Evolutionary conservation across 2,797 vertebrate species (phyloP).

Genomic region (Petrocephalus schoutedeni): DNA sequence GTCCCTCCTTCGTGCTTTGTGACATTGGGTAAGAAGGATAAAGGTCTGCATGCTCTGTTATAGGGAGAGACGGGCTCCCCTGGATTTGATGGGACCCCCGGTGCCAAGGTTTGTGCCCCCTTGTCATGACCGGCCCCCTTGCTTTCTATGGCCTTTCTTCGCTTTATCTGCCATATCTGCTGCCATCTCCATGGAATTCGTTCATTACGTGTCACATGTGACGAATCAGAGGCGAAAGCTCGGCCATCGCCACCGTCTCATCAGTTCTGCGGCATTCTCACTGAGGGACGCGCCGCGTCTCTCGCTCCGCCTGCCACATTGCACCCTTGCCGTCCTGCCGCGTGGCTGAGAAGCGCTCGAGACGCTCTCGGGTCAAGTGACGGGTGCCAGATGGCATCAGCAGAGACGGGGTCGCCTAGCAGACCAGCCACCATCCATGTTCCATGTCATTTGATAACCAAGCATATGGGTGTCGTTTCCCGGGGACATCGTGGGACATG

Average conservation of each 20-base stretch:
- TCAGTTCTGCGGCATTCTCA: not conserved
- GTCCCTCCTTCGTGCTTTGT: slow-evolving; percentile 34
- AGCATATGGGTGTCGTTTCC: not conserved
- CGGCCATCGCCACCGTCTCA: not conserved
- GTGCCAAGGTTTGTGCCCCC: slow-evolving; percentile 76
- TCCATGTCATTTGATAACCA: not conserved
- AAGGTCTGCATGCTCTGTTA: slow-evolving; percentile 53
- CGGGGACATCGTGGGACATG: not conserved
- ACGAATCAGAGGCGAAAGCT: not conserved
- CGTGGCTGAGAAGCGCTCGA: not conserved
- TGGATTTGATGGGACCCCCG: slow-evolving; percentile 78
- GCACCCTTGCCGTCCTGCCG: not conserved
- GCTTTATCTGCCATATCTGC: not conserved
- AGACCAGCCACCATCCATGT: not conserved
- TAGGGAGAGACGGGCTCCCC: slow-evolving; percentile 83
- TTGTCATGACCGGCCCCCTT: slow-evolving; percentile 31
- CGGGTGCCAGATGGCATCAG: not conserved
- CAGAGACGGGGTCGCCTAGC: not conserved
- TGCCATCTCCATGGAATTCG: not conserved
- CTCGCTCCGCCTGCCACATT: not conserved
- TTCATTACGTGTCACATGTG: not conserved
- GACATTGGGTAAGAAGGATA: not conserved
- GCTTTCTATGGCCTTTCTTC: slow-evolving; percentile 5
- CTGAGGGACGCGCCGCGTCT: not conserved
- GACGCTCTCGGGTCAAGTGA: not conserved